These are phyloP conservation scores for Dallia pectoralis DNA, from an alignment of 2,797 vertebrate species.

Conservation along the genomic window DNA sequence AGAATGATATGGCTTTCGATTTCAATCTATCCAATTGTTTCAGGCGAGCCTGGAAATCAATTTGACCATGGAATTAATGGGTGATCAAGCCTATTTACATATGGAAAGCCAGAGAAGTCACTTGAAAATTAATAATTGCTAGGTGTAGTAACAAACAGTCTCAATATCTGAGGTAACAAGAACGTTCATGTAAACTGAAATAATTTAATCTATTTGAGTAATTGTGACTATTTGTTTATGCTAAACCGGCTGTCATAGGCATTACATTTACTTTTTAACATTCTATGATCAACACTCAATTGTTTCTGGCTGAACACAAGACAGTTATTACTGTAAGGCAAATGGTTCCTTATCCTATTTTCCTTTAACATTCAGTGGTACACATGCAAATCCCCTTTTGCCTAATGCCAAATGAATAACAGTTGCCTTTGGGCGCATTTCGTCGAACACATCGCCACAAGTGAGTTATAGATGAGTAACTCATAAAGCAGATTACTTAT, in stretches of 20 bases:
- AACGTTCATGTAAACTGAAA: constrained; percentile 6
- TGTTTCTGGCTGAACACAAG: too few species aligned
- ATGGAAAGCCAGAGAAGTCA: constrained; percentile 19
- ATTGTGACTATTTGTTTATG: background rate
- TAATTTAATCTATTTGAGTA: background rate
- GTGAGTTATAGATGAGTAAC: too few species aligned
- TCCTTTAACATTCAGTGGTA: too few species aligned
- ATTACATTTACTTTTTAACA: background rate
- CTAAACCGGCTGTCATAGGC: background rate
- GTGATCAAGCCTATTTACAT: constrained; percentile 11
- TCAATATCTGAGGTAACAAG: background rate
- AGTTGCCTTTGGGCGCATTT: too few species aligned
- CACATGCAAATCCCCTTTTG: too few species aligned
- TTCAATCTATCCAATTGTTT: constrained; percentile 49
- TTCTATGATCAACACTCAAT: too few species aligned
- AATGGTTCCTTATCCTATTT: too few species aligned
- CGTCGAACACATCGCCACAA: too few species aligned
- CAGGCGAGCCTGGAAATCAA: constrained; percentile 42
- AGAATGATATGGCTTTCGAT: constrained; percentile 26
- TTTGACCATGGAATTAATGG: constrained; percentile 33
- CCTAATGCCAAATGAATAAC: too few species aligned
- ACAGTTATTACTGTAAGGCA: too few species aligned
- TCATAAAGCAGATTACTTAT: too few species aligned
- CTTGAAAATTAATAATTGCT: constrained; percentile 23
- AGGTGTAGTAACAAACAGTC: constrained; percentile 3